Evolutionary conservation across 2,113 vertebrate species (phyloP).

Genomic region (Elgaria multicarinata): DNA sequence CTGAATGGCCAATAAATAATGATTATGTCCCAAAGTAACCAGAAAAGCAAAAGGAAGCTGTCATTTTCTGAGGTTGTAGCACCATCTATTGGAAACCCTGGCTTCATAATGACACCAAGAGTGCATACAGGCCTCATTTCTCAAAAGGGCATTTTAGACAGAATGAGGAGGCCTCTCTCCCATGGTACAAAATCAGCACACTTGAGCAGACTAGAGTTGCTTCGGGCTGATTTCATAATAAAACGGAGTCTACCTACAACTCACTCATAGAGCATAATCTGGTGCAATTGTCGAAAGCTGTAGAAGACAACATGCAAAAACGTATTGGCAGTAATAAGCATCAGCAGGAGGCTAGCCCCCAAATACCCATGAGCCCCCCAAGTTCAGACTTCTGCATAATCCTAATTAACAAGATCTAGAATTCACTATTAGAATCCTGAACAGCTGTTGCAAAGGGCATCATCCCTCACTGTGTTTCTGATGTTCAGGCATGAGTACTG

Average conservation of each 20-base stretch:
- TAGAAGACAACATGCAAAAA: not conserved
- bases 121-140: not conserved
- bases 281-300: not conserved
- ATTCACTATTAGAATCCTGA: not conserved
- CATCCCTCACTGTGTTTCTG: not conserved
- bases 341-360: not conserved
- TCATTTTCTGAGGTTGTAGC: constrained; percentile 61
- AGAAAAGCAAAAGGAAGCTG: not conserved
- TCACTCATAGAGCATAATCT: not conserved
- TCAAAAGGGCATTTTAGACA: not conserved
- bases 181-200: not conserved
- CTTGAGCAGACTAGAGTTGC: too few species aligned
- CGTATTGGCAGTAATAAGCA: not conserved
- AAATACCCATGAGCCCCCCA: not conserved
- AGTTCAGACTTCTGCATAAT: too few species aligned
- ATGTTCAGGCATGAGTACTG: not conserved
- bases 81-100: constrained; percentile 73
- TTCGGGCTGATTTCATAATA: not conserved
- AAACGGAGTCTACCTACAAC: not conserved
- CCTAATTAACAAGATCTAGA: not conserved
- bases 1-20: constrained; percentile 2
- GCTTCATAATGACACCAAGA: not conserved
- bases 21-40: not conserved
- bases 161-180: not conserved
- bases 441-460: not conserved